Evolutionary conservation across 2,113 vertebrate species (phyloP).

Genomic region (Hippocampus zosterae): DNA sequence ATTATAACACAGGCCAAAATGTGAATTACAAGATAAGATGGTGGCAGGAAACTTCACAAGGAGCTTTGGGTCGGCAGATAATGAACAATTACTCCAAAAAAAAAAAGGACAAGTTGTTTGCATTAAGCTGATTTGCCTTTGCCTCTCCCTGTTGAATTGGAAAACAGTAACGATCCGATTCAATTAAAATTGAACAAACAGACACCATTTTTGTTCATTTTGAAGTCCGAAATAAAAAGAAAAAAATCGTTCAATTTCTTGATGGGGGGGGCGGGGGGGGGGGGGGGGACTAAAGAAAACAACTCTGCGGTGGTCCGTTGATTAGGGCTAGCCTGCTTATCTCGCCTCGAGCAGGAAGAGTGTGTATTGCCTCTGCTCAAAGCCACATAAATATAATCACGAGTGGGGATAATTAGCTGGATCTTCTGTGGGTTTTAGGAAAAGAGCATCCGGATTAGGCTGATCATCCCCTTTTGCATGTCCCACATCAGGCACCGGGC

Average conservation of each 20-base stretch:
- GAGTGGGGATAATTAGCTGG: constrained; percentile 32
- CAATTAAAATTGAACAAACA: neutral
- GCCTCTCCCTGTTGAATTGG: no score
- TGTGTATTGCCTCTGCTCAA: constrained; percentile 7
- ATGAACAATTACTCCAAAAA: no score
- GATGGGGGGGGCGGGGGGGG: neutral
- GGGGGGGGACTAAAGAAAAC: no score
- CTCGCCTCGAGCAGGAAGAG: constrained; percentile 6
- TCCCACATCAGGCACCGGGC: neutral
- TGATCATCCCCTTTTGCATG: constrained; percentile 37
- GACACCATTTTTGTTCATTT: neutral
- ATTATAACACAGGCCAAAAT: no score
- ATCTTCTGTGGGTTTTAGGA: constrained; percentile 37
- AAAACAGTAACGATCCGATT: neutral
- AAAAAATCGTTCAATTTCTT: neutral
- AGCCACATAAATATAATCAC: constrained; percentile 34
- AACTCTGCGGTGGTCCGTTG: neutral
- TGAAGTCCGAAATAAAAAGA: neutral
- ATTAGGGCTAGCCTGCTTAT: constrained; percentile 1
- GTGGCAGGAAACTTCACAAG: no score
- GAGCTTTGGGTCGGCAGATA: no score
- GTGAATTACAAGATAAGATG: no score
- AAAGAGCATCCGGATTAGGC: constrained; percentile 34
- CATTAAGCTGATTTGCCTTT: no score
- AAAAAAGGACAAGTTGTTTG: no score